A percentile compares a stretch with the other conserved stretches of the same genome.
Evolutionary conservation across 2,797 vertebrate genomes (phyloP).

Genomic region (Amblyopsis hoosieri): DNA sequence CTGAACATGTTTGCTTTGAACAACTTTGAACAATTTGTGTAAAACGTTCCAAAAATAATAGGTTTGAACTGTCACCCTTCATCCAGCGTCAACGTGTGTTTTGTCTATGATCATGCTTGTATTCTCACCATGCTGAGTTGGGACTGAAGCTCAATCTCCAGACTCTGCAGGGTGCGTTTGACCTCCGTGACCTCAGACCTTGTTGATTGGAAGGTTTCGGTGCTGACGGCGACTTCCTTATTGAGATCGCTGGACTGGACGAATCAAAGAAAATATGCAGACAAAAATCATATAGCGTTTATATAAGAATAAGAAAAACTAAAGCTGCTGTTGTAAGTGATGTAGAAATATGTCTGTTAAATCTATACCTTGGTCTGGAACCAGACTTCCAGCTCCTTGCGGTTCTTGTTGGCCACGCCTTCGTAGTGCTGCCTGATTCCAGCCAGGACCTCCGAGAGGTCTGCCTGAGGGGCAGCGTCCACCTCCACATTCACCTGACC

Average conservation of each 20-base stretch:
- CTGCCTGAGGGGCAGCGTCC: constrained; percentile 78
- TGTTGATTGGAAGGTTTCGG: constrained; percentile 37
- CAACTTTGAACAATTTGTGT: too few relatives aligned
- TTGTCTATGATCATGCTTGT: background rate
- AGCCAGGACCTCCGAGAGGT: constrained; percentile 73
- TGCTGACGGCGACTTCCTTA: constrained; percentile 38
- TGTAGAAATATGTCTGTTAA: constrained; percentile 1
- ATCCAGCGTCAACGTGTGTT: too few relatives aligned
- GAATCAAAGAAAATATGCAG: background rate
- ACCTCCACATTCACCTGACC: constrained; percentile 83
- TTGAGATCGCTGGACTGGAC: constrained; percentile 45
- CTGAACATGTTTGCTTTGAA: too few relatives aligned
- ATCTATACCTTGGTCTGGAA: constrained; percentile 80
- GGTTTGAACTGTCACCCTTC: too few relatives aligned
- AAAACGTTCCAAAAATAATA: too few relatives aligned
- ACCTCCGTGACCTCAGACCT: constrained; percentile 34
- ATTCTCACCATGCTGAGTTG: constrained; percentile 73
- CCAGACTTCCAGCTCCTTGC: constrained; percentile 78
- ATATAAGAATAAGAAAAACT: background rate
- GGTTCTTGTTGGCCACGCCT: constrained; percentile 76
- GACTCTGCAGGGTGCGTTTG: constrained; percentile 65
- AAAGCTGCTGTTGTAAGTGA: background rate
- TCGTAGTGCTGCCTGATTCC: constrained; percentile 84
- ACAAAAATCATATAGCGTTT: background rate
- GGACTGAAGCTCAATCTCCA: constrained; percentile 84